Evolutionary conservation across 2,797 vertebrate species (phyloP).

Genomic region (Artibeus jamaicensis): DNA sequence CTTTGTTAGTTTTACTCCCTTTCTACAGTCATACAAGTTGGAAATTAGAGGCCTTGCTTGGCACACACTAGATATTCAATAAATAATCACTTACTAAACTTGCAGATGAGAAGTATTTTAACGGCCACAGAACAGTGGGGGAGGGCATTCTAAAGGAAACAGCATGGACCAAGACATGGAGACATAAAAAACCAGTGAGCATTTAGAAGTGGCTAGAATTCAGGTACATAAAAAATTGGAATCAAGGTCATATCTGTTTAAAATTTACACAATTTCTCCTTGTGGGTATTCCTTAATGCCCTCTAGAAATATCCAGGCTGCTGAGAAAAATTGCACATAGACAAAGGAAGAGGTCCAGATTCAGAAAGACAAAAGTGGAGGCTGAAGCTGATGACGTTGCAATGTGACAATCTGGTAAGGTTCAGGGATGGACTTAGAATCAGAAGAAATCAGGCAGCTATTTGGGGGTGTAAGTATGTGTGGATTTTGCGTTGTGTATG

Average conservation of each 20-base stretch:
- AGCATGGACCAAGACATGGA: neutral
- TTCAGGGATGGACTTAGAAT: neutral
- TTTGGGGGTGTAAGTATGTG: too few species aligned
- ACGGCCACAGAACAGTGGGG: neutral
- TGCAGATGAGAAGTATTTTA: neutral
- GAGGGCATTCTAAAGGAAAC: neutral
- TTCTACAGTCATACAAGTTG: neutral
- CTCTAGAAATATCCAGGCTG: neutral
- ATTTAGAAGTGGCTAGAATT: constrained; percentile 20
- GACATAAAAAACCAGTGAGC: neutral
- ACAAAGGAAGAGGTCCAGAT: neutral
- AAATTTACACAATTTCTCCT: constrained; percentile 9
- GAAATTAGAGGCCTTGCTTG: neutral
- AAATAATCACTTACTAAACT: neutral
- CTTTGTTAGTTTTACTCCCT: neutral
- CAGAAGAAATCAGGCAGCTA: neutral
- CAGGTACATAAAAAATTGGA: neutral
- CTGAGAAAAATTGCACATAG: neutral
- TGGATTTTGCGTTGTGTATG: neutral
- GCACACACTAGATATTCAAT: neutral
- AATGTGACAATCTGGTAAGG: neutral
- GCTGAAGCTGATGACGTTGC: neutral
- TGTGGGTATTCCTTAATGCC: neutral
- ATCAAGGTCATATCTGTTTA: neutral
- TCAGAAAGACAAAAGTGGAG: neutral